phyloP scores from a whole-genome alignment of 53 echinoderm and acorn worm genomes.

The Patiria pectinifera region DNA sequence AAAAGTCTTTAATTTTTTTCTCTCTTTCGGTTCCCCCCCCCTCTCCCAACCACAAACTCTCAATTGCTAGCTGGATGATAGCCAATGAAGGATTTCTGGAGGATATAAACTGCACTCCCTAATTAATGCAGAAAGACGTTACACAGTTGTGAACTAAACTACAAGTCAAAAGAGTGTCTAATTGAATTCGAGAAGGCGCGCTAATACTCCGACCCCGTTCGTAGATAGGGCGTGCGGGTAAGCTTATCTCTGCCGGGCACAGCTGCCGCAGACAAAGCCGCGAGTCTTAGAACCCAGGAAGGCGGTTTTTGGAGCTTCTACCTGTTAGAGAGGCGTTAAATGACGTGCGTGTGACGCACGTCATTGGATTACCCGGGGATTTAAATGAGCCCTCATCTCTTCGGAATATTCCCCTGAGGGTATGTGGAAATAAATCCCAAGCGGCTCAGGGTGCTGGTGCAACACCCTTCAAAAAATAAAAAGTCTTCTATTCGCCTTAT shows the following conservation, averaged over 20 bases:
- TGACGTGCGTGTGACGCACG: slow-evolving; percentile 53
- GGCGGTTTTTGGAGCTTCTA: slow-evolving; percentile 18
- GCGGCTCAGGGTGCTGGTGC: background rate
- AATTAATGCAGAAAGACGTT: background rate
- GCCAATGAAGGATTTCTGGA: background rate
- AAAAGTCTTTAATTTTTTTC: too few species aligned
- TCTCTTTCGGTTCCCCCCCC: too few species aligned
- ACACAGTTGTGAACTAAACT: background rate
- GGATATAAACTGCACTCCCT: background rate
- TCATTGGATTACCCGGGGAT: slow-evolving; percentile 1
- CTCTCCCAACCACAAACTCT: too few species aligned
- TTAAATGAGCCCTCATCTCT: background rate
- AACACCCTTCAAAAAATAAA: background rate
- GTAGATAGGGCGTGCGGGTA: background rate
- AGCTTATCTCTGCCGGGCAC: slow-evolving; percentile 43
- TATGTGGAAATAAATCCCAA: background rate
- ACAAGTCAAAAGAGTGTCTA: background rate
- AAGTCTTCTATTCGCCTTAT: background rate
- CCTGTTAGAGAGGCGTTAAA: slow-evolving; percentile 26
- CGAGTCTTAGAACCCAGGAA: slow-evolving; percentile 31
- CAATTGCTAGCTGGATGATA: background rate
- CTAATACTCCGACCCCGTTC: background rate
- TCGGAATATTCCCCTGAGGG: background rate
- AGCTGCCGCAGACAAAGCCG: slow-evolving; percentile 33
- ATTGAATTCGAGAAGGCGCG: background rate